Conservation (phyloP, 2,888 invertebrate genomes). For the Rotaria macrura region DNA sequence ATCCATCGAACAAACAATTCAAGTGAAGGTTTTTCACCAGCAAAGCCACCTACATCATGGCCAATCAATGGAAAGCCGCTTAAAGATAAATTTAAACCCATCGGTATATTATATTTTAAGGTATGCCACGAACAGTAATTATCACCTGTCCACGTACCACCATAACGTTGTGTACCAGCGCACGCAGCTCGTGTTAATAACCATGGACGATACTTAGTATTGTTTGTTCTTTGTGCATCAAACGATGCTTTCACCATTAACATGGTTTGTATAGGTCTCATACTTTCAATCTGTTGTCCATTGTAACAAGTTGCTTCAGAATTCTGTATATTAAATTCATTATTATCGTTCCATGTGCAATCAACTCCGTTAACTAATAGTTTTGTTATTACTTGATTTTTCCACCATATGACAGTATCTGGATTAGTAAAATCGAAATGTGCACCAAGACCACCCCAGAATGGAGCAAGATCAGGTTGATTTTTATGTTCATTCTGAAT, state of each 20-base stretch:
- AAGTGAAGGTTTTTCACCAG: background rate
- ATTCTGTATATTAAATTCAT: background rate
- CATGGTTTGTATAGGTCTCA: background rate
- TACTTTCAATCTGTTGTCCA: background rate
- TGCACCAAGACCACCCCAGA: constrained; percentile 42
- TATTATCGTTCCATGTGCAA: background rate
- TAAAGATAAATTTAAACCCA: background rate
- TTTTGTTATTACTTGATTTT: background rate
- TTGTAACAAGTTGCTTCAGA: background rate
- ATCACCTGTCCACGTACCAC: background rate
- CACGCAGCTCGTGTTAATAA: background rate
- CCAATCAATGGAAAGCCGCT: background rate
- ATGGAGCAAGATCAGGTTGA: constrained; percentile 50
- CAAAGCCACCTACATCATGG: background rate
- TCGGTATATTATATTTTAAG: background rate
- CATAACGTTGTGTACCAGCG: background rate
- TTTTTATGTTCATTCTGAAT: no score
- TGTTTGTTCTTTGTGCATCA: background rate
- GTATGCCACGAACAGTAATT: background rate
- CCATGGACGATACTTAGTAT: background rate
- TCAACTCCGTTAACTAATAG: background rate
- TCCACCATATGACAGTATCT: constrained; percentile 20
- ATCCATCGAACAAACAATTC: background rate
- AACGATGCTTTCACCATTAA: background rate
- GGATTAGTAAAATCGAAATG: constrained; percentile 26